Evolutionary conservation across 2,113 vertebrate species (phyloP).

Genomic region (Nettapus auritus): DNA sequence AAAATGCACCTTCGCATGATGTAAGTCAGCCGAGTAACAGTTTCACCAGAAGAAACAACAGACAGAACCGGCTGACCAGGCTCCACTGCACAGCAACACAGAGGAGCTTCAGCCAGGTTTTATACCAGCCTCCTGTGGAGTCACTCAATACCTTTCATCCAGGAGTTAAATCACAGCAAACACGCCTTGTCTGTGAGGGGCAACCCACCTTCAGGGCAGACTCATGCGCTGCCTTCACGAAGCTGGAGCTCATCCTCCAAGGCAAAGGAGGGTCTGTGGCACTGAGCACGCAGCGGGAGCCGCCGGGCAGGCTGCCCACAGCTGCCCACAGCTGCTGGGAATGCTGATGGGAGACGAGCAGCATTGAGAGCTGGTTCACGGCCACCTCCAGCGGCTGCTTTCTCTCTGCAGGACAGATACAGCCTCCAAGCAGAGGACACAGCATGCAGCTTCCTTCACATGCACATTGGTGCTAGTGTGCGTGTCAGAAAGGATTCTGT

Average conservation of each 20-base stretch:
- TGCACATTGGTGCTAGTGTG: accelerated
- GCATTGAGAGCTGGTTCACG: neutral
- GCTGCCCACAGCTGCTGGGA: neutral
- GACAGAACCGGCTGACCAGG: neutral
- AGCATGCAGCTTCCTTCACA: neutral
- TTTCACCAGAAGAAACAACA: neutral
- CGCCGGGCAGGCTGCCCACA: neutral
- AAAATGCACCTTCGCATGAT: neutral
- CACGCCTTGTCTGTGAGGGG: accelerated
- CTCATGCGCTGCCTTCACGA: accelerated
- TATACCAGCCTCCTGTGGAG: neutral
- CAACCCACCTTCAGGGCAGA: neutral
- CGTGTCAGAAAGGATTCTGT: neutral
- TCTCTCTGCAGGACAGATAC: neutral
- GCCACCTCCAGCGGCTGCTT: neutral
- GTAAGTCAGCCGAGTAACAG: neutral
- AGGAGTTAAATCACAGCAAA: neutral
- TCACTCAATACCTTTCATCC: neutral
- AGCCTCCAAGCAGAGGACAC: neutral
- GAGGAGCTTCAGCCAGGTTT: neutral
- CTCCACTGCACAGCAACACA: neutral
- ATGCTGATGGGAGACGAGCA: neutral
- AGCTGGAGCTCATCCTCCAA: accelerated
- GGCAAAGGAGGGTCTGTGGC: neutral
- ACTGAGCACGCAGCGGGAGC: accelerated